Evolutionary conservation across 2,888 invertebrate genomes (phyloP).

Genomic region (Hymenopus coronatus): DNA sequence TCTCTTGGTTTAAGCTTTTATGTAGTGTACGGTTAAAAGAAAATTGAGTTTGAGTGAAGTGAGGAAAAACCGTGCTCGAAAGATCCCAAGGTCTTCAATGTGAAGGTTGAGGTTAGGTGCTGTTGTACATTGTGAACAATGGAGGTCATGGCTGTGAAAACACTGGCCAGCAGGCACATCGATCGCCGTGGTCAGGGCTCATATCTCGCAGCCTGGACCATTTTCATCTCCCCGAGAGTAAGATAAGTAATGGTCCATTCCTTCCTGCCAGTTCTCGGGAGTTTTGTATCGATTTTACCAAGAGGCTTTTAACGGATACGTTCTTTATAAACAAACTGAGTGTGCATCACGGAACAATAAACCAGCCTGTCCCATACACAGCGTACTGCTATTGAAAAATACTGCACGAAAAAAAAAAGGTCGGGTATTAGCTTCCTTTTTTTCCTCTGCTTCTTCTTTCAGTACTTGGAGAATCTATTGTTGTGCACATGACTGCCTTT

Average conservation of each 20-base stretch:
- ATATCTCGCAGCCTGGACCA: not conserved
- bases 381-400: not conserved
- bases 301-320: not conserved
- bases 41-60: not conserved
- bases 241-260: not conserved
- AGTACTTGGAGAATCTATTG: not conserved
- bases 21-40: too few species aligned
- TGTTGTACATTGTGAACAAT: not conserved
- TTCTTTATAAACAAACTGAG: not conserved
- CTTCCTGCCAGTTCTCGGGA: not conserved
- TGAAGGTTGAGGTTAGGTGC: not conserved
- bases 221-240: not conserved
- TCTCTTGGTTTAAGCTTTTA: too few species aligned
- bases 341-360: not conserved
- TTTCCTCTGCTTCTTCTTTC: not conserved
- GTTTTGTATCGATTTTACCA: not conserved
- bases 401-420: not conserved
- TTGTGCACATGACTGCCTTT: not conserved
- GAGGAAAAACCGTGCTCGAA: not conserved
- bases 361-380: not conserved
- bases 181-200: not conserved
- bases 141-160: not conserved
- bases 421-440: not conserved
- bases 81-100: not conserved
- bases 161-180: not conserved